Evolutionary conservation across 2,113 vertebrate genomes (phyloP).

Genomic region (Amia ocellicauda): DNA sequence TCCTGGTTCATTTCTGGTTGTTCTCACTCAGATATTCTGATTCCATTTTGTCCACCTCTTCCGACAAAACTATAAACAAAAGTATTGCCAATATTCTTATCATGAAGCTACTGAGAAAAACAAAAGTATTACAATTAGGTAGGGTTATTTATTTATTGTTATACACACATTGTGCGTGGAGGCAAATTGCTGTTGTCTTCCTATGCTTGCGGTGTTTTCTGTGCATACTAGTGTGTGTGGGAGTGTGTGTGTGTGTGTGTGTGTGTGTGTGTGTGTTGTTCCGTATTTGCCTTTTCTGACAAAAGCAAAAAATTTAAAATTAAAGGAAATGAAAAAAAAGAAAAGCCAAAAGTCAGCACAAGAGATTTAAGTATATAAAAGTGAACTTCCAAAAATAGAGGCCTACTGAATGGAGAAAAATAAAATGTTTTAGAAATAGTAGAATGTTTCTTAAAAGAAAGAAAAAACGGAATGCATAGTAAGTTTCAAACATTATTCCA

Average conservation of each 20-base stretch:
- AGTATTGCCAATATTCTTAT: not conserved
- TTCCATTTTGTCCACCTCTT: too few species aligned
- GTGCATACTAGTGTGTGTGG: not conserved
- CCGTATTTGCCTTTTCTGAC: slow-evolving; percentile 7
- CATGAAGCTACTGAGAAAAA: too few species aligned
- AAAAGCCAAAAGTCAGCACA: not conserved
- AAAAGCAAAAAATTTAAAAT: not conserved
- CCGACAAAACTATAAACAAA: too few species aligned
- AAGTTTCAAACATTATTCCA: too few species aligned
- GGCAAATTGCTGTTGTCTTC: not conserved
- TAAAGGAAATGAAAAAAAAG: not conserved
- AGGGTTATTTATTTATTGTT: too few species aligned
- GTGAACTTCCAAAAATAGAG: not conserved
- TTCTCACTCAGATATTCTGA: too few species aligned
- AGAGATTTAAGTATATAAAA: not conserved
- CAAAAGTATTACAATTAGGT: too few species aligned
- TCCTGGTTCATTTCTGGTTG: not conserved
- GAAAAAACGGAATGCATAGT: too few species aligned
- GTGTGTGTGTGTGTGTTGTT: not conserved
- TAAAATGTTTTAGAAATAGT: too few species aligned
- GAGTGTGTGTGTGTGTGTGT: not conserved
- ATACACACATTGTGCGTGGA: too few species aligned
- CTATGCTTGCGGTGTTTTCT: not conserved
- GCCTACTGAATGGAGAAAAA: not conserved
- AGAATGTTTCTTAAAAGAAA: too few species aligned